These are phyloP conservation scores for Eupithecia exiguata DNA, from an alignment of 2,888 invertebrate species.

Conservation along the genomic window DNA sequence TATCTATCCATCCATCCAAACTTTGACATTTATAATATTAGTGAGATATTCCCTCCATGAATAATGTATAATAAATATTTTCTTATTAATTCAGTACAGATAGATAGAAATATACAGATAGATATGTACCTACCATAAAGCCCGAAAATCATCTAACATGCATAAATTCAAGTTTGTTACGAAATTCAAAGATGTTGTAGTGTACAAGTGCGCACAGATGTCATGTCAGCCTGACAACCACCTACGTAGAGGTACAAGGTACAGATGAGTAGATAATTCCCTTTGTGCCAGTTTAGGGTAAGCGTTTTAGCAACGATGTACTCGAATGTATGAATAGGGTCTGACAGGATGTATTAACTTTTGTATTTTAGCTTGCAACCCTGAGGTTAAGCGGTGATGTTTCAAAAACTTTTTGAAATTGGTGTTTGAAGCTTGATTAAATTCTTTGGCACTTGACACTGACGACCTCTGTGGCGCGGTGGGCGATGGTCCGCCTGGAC, in stretches of 20 bases:
- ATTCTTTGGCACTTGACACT: not conserved
- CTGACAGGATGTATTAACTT: slow-evolving; percentile 61
- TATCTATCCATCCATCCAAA: too few species aligned
- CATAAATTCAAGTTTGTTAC: not conserved
- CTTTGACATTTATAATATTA: too few species aligned
- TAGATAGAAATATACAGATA: too few species aligned
- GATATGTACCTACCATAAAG: not conserved
- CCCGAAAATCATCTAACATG: not conserved
- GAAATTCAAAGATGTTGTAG: slow-evolving; percentile 39
- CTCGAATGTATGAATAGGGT: slow-evolving; percentile 60
- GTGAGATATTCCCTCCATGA: too few species aligned
- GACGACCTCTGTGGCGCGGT: too few species aligned
- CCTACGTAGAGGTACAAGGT: slow-evolving; percentile 51
- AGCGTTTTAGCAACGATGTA: slow-evolving; percentile 53
- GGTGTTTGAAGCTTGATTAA: not conserved
- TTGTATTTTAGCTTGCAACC: slow-evolving; percentile 52
- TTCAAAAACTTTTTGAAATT: slow-evolving; percentile 16
- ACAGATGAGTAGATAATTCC: slow-evolving; percentile 54
- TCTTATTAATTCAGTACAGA: too few species aligned
- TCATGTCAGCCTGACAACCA: slow-evolving; percentile 54
- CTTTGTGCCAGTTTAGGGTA: slow-evolving; percentile 54
- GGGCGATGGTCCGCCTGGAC: too few species aligned
- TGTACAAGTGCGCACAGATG: slow-evolving; percentile 52
- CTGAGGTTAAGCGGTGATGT: slow-evolving; percentile 43
- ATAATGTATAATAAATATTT: too few species aligned